Evolutionary conservation across 2,797 vertebrate species (phyloP).

Genomic region (Epinephelus awoara): DNA sequence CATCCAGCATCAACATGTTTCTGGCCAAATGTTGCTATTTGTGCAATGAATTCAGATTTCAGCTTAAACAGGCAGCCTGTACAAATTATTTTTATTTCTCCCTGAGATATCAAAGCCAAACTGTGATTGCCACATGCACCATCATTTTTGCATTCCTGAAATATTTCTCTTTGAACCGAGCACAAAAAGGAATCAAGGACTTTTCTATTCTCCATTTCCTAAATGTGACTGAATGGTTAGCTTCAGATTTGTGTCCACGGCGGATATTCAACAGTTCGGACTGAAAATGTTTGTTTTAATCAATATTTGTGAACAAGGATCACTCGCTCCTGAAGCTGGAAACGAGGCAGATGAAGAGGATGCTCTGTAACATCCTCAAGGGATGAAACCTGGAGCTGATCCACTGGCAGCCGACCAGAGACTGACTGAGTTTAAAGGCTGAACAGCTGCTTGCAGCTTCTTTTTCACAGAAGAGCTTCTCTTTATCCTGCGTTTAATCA

Average conservation of each 20-base stretch:
- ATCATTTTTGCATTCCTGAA: slow-evolving; percentile 13
- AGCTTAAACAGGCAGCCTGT: background rate
- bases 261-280: slow-evolving; percentile 16
- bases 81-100: no score
- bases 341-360: slow-evolving; percentile 18
- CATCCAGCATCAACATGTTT: background rate
- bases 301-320: slow-evolving; percentile 13
- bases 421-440: slow-evolving; percentile 37
- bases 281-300: slow-evolving; percentile 15
- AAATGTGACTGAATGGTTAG: background rate
- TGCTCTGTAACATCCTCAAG: slow-evolving; percentile 23
- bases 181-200: slow-evolving; percentile 1
- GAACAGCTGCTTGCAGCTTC: slow-evolving; percentile 54
- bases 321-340: slow-evolving; percentile 9
- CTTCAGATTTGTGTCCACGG: background rate
- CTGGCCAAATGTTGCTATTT: background rate
- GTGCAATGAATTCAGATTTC: background rate
- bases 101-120: background rate
- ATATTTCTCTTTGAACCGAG: background rate
- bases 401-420: slow-evolving; percentile 34
- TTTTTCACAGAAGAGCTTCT: slow-evolving; percentile 26
- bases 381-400: slow-evolving; percentile 49
- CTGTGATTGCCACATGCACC: background rate
- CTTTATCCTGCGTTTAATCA: slow-evolving; percentile 42
- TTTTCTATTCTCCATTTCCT: background rate